These are phyloP conservation scores for Tuberolachnus salignus DNA, from an alignment of 2,888 invertebrate genomes.

Conservation along the genomic window DNA sequence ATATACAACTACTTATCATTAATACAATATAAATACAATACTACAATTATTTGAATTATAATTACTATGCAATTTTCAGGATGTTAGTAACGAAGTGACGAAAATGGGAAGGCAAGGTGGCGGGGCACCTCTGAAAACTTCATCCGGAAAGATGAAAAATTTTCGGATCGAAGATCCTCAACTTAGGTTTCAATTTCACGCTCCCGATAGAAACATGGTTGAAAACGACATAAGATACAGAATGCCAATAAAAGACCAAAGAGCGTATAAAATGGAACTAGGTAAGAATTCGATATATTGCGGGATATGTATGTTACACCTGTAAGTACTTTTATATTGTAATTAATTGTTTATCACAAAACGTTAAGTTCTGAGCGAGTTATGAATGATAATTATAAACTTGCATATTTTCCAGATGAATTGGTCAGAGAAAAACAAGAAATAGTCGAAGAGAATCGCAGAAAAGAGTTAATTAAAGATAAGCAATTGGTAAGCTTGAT, in stretches of 20 bases:
- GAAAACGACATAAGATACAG: conserved; percentile 76
- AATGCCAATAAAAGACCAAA: conserved; percentile 67
- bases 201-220: conserved; percentile 69
- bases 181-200: conserved; percentile 70
- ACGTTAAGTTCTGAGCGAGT: too few species aligned
- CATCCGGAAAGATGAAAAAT: conserved; percentile 62
- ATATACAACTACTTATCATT: too few species aligned
- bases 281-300: conserved; percentile 63
- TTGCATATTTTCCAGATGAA: conserved; percentile 64
- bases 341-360: not conserved
- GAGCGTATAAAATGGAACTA: conserved; percentile 68
- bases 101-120: conserved; percentile 73
- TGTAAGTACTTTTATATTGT: too few species aligned
- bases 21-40: too few species aligned
- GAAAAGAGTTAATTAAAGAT: conserved; percentile 65
- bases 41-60: not conserved
- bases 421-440: conserved; percentile 68
- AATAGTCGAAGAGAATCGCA: conserved; percentile 65
- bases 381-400: too few species aligned
- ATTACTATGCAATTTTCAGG: conserved; percentile 13
- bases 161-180: conserved; percentile 69
- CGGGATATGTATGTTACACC: too few species aligned
- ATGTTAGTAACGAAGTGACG: conserved; percentile 56
- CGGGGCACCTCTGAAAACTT: conserved; percentile 69
- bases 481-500: conserved; percentile 66